Evolutionary conservation across 2,797 vertebrate genomes (phyloP), one percentile per base, ranked within the genome.

Genomic region (Cirrhinus molitorella): DNA sequence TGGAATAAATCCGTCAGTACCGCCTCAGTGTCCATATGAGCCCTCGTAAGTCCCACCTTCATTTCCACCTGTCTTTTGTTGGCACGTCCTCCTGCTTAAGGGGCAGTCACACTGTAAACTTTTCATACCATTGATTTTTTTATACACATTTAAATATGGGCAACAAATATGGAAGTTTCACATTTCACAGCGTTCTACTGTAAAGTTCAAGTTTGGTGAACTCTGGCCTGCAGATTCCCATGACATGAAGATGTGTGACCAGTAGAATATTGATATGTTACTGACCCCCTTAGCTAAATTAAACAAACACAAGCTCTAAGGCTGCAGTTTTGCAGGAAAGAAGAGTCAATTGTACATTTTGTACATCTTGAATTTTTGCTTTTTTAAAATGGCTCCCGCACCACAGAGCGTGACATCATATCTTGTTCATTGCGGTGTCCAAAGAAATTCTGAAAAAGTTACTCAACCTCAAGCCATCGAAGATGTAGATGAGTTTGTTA

Each of bases 1-100:
- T 95, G 95, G 91, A 90, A 84, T 92, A 92, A 94, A 92, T 93
- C 91, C 75, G 68, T 92, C 91, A 91, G 81, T 90, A 87, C 87
- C 77, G 65, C 76, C 84, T 86, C 87, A 74, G n/a, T 59, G 23
- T 66, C 53, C 4, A 67, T 53, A 45, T 53, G 47, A 40, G 59
- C 81, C 63, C 85, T 28, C 59, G 65, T 71, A 53, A 55, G 85
- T 66, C 79, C 81, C 49, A 75, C 66, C 31, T 75, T 81, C 73
- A 85, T 85, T 88, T 89, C 87, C 83, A 85, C 86, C 85, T 87
- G 53, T 57, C 73, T 88, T 86, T 82, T 78, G 8, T 37, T 87
- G 68, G 17, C 12, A 49, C 12, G 37, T 65, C 61, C 25, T 81
- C 13, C 40, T 37, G 23, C 8, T 75, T 75, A 40, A 57, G n/a